Evolutionary conservation across 2,113 vertebrate species (phyloP).

Genomic region (Channa maculata): DNA sequence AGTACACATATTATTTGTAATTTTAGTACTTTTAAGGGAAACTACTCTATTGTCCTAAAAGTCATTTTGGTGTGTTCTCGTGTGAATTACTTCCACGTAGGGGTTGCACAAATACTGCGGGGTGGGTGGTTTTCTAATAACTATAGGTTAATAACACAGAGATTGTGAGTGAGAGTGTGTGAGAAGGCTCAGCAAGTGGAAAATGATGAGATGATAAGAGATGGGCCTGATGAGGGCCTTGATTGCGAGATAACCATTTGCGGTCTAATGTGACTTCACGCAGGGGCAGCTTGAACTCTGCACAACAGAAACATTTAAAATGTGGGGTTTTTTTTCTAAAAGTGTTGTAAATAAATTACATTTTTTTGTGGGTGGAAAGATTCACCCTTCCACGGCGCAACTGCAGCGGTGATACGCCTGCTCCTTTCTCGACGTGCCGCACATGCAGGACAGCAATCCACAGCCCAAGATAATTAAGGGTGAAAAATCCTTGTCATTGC

Average conservation of each 20-base stretch:
- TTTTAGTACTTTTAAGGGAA: too few relatives aligned
- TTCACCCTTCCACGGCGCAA: conserved; percentile 39
- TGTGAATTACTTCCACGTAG: conserved; percentile 12
- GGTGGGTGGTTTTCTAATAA: conserved; percentile 28
- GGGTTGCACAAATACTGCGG: conserved; percentile 1
- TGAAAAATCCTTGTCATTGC: conserved; percentile 80
- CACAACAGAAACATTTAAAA: conserved; percentile 4
- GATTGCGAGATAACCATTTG: conserved; percentile 56
- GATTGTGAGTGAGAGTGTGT: conserved; percentile 18
- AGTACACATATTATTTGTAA: too few relatives aligned
- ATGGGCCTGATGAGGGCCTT: conserved; percentile 51
- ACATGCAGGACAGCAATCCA: conserved; percentile 54
- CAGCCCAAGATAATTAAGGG: conserved; percentile 74
- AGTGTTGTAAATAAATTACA: too few relatives aligned
- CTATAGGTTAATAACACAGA: conserved; percentile 42
- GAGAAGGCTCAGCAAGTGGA: conserved; percentile 63
- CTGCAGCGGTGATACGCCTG: conserved; percentile 32
- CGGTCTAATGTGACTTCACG: conserved; percentile 45
- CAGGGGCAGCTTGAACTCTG: conserved; percentile 11
- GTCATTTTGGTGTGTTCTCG: conserved; percentile 15
- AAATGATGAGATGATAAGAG: conserved; percentile 73
- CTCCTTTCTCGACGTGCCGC: conserved; percentile 16
- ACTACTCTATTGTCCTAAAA: too few relatives aligned
- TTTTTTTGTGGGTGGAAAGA: conserved; percentile 4
- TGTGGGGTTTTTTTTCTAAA: too few relatives aligned